Percentiles rank a stretch among this genome's conserved stretches.
phyloP scores from a whole-genome alignment of 92 coral and sea anemone species.

The Diadumene lineata region DNA sequence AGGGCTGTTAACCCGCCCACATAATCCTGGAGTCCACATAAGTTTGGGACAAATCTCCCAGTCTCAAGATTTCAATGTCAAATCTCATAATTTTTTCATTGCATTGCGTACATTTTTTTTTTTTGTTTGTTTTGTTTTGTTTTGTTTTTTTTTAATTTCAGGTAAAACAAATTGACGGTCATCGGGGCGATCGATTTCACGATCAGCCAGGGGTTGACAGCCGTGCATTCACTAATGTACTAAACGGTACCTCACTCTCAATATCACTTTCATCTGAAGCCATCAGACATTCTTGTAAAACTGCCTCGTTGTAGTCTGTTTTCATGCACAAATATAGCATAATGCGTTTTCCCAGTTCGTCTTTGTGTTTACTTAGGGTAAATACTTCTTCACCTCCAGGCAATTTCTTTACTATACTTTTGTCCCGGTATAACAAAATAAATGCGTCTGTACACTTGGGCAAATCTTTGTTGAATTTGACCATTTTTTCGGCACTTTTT shows the following conservation, averaged over 20 bases:
- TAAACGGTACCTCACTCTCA: neutral
- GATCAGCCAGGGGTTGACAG: no score
- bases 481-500: slow-evolving; percentile 50
- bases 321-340: slow-evolving; percentile 35
- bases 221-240: no score
- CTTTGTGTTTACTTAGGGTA: slow-evolving; percentile 35
- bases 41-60: no score
- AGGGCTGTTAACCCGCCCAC: no score
- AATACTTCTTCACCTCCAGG: slow-evolving; percentile 42
- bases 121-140: no score
- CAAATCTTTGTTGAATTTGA: slow-evolving; percentile 57
- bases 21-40: no score
- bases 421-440: slow-evolving; percentile 49
- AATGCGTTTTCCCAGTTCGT: slow-evolving; percentile 42
- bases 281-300: slow-evolving; percentile 4
- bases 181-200: no score
- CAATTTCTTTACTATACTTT: slow-evolving; percentile 34
- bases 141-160: no score
- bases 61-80: no score
- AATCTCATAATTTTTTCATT: no score
- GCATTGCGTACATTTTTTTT: no score
- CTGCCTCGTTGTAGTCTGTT: slow-evolving; percentile 7
- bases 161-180: no score
- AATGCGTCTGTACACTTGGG: slow-evolving; percentile 19
- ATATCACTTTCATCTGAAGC: neutral